A percentile compares a stretch with the other conserved stretches of the same genome.
Conservation (phyloP, 2,113 vertebrate species). For the Grantiella picta region DNA sequence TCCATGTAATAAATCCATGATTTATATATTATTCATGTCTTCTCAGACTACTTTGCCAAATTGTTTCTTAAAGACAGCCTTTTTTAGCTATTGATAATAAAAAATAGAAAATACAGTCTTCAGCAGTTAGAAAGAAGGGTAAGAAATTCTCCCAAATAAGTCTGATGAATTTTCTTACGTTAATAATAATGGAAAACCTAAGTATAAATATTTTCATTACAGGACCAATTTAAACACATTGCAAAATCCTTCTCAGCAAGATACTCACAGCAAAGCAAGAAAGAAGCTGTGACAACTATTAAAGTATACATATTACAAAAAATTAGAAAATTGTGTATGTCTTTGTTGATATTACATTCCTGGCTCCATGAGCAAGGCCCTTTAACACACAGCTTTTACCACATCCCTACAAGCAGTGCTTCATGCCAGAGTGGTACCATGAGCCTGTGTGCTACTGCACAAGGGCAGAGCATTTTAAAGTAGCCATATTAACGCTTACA, state of each 20-base stretch:
- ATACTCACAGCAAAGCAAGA: background rate
- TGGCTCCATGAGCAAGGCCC: background rate
- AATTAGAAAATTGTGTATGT: background rate
- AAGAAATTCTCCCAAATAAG: background rate
- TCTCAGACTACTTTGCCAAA: background rate
- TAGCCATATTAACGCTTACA: background rate
- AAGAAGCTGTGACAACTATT: background rate
- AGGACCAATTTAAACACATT: background rate
- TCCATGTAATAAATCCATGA: background rate
- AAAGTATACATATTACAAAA: background rate
- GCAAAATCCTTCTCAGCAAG: background rate
- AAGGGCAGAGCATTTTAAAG: background rate
- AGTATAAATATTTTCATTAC: background rate
- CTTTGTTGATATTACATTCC: background rate
- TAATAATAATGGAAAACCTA: background rate
- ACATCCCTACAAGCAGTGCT: background rate
- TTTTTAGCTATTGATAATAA: background rate
- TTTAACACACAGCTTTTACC: background rate
- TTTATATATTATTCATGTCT: background rate
- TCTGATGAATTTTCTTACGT: background rate
- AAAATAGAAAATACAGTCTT: background rate
- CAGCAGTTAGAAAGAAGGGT: background rate
- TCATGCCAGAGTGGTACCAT: background rate
- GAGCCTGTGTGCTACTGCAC: background rate
- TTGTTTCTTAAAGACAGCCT: background rate